These are phyloP conservation scores for Rhinichthys osculus DNA, from an alignment of 2,797 vertebrate species.

Conservation along the genomic window DNA sequence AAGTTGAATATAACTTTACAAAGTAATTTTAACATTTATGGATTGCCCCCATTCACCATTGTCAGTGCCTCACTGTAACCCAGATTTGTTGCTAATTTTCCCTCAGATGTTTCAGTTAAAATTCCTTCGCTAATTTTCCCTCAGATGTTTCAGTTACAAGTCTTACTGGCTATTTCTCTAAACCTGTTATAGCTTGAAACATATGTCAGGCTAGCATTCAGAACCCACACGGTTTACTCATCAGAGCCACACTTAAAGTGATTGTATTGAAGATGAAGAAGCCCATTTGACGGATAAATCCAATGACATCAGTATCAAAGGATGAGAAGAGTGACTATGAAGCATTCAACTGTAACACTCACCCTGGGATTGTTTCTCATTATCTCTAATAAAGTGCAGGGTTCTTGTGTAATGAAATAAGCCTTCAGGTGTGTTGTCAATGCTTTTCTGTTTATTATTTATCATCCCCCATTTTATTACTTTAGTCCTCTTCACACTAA, in stretches of 20 bases:
- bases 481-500: slow-evolving; percentile 52
- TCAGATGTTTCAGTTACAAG: not conserved
- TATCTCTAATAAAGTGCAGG: slow-evolving; percentile 53
- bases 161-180: not conserved
- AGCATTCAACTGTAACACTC: slow-evolving; percentile 36
- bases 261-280: slow-evolving; percentile 39
- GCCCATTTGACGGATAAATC: slow-evolving; percentile 35
- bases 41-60: not conserved
- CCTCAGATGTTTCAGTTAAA: not conserved
- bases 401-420: slow-evolving; percentile 47
- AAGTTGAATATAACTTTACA: not conserved
- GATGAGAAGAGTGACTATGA: slow-evolving; percentile 12
- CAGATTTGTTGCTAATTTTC: not conserved
- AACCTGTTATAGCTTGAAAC: not conserved
- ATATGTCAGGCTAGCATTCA: slow-evolving; percentile 4
- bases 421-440: slow-evolving; percentile 54
- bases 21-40: not conserved
- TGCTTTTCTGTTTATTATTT: slow-evolving; percentile 58
- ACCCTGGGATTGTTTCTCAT: slow-evolving; percentile 46
- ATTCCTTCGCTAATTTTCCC: not conserved
- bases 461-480: slow-evolving; percentile 55
- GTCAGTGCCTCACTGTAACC: not conserved
- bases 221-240: not conserved
- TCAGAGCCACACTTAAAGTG: slow-evolving; percentile 12
- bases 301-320: slow-evolving; percentile 30